Evolutionary conservation across 2,888 invertebrate genomes (phyloP).

Genomic region (Oxyteleia sp.): DNA sequence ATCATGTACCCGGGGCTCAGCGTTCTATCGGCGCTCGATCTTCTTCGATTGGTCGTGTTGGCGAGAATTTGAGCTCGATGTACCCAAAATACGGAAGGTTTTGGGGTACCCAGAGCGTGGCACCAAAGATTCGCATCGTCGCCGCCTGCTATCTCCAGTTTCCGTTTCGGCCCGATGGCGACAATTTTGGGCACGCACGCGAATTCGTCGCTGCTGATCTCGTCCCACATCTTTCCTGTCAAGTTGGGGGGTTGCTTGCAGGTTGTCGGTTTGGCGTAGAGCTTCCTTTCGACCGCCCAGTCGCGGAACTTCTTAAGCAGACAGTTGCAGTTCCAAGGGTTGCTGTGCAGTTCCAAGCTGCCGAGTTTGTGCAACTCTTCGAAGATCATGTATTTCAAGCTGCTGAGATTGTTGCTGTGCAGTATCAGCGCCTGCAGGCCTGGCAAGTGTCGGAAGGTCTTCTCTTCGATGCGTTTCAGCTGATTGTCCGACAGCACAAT

Average conservation of each 20-base stretch:
- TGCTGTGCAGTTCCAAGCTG: conserved; percentile 92
- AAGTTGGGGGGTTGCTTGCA: conserved; percentile 92
- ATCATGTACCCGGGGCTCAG: conserved; percentile 86
- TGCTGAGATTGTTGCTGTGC: conserved; percentile 92
- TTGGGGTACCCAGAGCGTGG: conserved; percentile 92
- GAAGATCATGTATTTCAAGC: conserved; percentile 90
- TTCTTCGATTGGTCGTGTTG: conserved; percentile 79
- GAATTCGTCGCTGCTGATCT: conserved; percentile 91
- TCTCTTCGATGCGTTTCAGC: conserved; percentile 91
- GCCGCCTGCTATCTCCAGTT: conserved; percentile 89
- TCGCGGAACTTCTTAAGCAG: conserved; percentile 93
- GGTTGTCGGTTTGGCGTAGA: conserved; percentile 92
- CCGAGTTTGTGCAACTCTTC: conserved; percentile 90
- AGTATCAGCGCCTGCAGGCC: conserved; percentile 91
- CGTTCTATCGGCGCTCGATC: conserved; percentile 84
- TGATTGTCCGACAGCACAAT: conserved; percentile 93
- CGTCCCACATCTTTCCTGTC: conserved; percentile 92
- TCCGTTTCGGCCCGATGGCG: conserved; percentile 86
- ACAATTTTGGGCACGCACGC: conserved; percentile 93
- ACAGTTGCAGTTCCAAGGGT: conserved; percentile 97
- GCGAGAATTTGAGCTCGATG: conserved; percentile 82
- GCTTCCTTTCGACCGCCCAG: conserved; percentile 91
- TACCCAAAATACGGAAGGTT: conserved; percentile 90
- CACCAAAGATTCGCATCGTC: conserved; percentile 91
- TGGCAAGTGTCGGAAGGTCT: conserved; percentile 92